Base-by-base conservation (phyloP, 2,797 vertebrate species). In the Hapalemur alaotrensis region DNA sequence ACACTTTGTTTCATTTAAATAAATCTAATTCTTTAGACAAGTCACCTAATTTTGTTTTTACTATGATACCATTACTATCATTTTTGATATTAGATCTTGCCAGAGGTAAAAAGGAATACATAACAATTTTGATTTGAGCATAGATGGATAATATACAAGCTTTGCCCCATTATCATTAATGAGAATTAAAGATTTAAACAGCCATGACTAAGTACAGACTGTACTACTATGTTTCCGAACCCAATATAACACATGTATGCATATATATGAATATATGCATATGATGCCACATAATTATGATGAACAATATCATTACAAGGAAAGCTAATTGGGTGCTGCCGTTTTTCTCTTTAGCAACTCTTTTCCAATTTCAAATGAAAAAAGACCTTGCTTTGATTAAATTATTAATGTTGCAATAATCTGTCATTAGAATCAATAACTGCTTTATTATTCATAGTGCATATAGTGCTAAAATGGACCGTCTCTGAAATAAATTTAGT, bases 371-470 rank as follows among this genome's bases (percentile, higher is more conserved):
- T 97, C 86, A 98, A 72, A 54, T 75, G 57, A 67, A 57, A 35
- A 97, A 98, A 92, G 82, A 57, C 2, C 23, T 54, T 97, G 95
- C 90, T 91, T 96, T 54, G 95, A 95, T 50, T 84, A 69, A 96
- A 96, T 96, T 98, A 96, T 57, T 96, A 97, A 98, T 96, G 48
- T 92, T 98, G 48, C 96, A 98, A 98, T 98, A 98, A 98, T 97
- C 76, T 97, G 88, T 97, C 96, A 96, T 98, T 98, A 97, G 48
- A 98, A 98, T 98, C 98, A 98, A 98, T 98, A 98, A 61, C 82
- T 94, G 4, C 78, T 98, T 98, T 98, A 97, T 98, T 98, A 98
- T 98, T 98, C 96, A 97, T 97, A 97, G 96, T 72, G 32, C 48
- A 97, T 65, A 78, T 82, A 96, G 81, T 94, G 81, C 50, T 97